Evolutionary conservation across 2,888 invertebrate species (phyloP).

Genomic region (Callinectes sapidus): DNA sequence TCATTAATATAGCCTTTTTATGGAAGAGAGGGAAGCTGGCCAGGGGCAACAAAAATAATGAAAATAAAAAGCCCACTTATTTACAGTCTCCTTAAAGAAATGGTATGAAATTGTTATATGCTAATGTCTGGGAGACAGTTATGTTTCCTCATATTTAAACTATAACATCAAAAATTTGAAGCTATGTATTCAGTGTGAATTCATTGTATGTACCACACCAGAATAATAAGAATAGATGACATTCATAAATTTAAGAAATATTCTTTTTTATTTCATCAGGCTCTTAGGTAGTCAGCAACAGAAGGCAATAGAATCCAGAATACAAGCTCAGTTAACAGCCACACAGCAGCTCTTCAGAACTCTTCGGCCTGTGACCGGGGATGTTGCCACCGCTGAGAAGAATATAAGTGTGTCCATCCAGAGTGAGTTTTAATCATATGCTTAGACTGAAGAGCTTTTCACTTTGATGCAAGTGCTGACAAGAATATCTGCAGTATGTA

Average conservation of each 20-base stretch:
- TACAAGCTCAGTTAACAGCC: conserved; percentile 68
- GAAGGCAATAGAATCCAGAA: conserved; percentile 66
- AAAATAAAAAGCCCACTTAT: too few relatives aligned
- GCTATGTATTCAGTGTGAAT: not conserved
- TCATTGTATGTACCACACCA: not conserved
- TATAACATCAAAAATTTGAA: not conserved
- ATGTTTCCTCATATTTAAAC: not conserved
- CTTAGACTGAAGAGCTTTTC: not conserved
- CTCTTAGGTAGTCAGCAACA: conserved; percentile 64
- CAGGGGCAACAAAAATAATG: too few relatives aligned
- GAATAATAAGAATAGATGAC: not conserved
- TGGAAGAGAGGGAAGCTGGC: too few relatives aligned
- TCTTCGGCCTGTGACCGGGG: conserved; percentile 69
- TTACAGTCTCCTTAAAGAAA: too few relatives aligned
- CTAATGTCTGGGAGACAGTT: not conserved
- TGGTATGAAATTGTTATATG: too few relatives aligned
- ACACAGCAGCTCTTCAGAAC: conserved; percentile 68
- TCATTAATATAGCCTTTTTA: too few relatives aligned
- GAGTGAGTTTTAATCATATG: conserved; percentile 40
- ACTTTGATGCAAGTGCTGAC: not conserved
- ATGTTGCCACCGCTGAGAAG: conserved; percentile 63
- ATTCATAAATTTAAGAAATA: not conserved
- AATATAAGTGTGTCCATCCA: conserved; percentile 65
- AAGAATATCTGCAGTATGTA: too few relatives aligned
- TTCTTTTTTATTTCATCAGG: conserved; percentile 42